phyloP scores from a whole-genome alignment of 2,888 invertebrate genomes.

The Lasioglossum lativentre region DNA sequence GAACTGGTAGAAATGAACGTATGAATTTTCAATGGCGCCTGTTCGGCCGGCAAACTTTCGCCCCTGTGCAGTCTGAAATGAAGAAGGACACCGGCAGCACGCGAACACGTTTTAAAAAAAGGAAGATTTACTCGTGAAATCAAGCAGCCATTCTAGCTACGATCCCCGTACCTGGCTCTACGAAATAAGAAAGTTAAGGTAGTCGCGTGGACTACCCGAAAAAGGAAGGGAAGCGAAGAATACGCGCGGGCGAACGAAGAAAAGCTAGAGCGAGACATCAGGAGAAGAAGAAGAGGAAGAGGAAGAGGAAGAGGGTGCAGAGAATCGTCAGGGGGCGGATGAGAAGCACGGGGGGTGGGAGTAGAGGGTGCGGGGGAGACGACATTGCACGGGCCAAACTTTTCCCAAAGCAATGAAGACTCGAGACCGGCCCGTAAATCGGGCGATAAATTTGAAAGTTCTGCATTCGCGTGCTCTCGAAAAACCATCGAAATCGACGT shows the following conservation, averaged over 20 bases:
- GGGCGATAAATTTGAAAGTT: slow-evolving; percentile 72
- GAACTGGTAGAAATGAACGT: background rate
- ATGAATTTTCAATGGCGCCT: background rate
- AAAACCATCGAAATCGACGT: slow-evolving; percentile 59
- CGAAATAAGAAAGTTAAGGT: slow-evolving; percentile 49
- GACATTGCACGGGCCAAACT: slow-evolving; percentile 55
- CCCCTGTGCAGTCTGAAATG: background rate
- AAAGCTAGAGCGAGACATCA: background rate
- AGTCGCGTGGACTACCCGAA: background rate
- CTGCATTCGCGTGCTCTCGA: slow-evolving; percentile 55
- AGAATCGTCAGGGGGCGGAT: background rate
- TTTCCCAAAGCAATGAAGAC: slow-evolving; percentile 56
- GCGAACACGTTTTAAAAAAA: slow-evolving; percentile 7
- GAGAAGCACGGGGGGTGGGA: background rate
- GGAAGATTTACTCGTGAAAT: slow-evolving; percentile 49
- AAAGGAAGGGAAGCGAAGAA: slow-evolving; percentile 2
- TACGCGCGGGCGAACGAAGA: background rate
- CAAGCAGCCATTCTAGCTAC: slow-evolving; percentile 32
- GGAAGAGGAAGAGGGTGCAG: background rate
- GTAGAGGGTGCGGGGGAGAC: slow-evolving; percentile 28
- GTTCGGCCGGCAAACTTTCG: background rate
- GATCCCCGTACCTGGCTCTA: slow-evolving; percentile 6
- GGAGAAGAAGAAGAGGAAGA: slow-evolving; percentile 20
- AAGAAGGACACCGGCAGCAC: background rate
- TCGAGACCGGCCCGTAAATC: slow-evolving; percentile 63